Evolutionary conservation across 2,888 invertebrate genomes (phyloP), one percentile per base, ranked within the genome.

Genomic region (Dorcus parallelipipedus): DNA sequence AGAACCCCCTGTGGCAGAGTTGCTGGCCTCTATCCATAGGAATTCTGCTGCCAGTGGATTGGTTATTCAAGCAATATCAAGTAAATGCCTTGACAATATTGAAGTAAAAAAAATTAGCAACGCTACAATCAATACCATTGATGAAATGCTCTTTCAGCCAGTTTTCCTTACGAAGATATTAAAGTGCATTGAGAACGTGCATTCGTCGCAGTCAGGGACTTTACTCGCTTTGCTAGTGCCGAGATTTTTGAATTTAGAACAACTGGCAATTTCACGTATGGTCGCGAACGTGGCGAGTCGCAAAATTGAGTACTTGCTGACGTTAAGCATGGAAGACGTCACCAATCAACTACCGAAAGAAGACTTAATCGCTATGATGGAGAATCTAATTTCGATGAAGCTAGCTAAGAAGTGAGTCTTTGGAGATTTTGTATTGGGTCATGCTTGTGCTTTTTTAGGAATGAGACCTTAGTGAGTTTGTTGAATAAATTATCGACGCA

Each of bases 271-370:
- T 23, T 82, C 85, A 1, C 83, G 89, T 62, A 78, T 86, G 71
- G 88, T 89, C 54, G 86, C 88, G n/a, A 86, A 86, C 68, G 81
- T 93, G 55, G 89, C 89, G 0, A 86, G 88, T 72, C 81, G 86
- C 20, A 82, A 89, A 64, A 83, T 90, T 43, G 87, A 86, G 70
- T 80, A 86, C 64, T 75, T 93, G n/a, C 80, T 89, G 61, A 85
- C 87, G 0, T 76, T 86, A 69, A 75, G 82, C 0, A 69, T 78
- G 0, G 87, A 87, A 7, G 83, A 86, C 42, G 85, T 87, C 6
- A 79, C 77, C 41, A 79, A 79, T 10, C 91, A 91, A 67, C 72
- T 93, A 9, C 79, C 87, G 0, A 84, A 86, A 64, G 88, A 89
- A 56, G 89, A 90, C 63, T 79, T 91, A 0, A 81, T 86, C 58